These are phyloP conservation scores for Thymelicus acteon DNA, from an alignment of 2,888 invertebrate species.

Conservation along the genomic window DNA sequence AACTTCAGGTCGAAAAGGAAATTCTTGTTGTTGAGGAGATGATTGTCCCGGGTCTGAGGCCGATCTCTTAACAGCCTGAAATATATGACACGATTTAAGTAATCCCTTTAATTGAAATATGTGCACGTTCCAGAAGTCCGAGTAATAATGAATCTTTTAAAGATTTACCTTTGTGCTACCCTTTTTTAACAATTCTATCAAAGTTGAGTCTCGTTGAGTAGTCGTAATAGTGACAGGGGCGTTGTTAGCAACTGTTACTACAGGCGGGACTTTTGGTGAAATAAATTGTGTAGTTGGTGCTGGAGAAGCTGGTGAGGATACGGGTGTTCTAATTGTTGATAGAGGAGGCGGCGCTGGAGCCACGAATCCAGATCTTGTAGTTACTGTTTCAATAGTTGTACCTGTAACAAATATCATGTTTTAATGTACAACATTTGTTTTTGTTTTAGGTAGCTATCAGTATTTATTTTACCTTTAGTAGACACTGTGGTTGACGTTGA, in stretches of 20 bases:
- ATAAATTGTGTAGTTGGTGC: slow-evolving; percentile 75
- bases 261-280: slow-evolving; percentile 75
- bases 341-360: slow-evolving; percentile 77
- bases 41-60: slow-evolving; percentile 89
- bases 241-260: slow-evolving; percentile 67
- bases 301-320: slow-evolving; percentile 70
- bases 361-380: slow-evolving; percentile 69
- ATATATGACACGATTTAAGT: slow-evolving; percentile 8
- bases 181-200: slow-evolving; percentile 91
- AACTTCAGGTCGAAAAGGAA: slow-evolving; percentile 85
- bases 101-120: slow-evolving; percentile 3
- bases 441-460: background rate
- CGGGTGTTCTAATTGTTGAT: slow-evolving; percentile 66
- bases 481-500: slow-evolving; percentile 16
- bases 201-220: slow-evolving; percentile 89
- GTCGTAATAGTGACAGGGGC: slow-evolving; percentile 55
- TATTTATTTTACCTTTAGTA: slow-evolving; percentile 27
- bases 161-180: slow-evolving; percentile 83
- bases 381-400: slow-evolving; percentile 56
- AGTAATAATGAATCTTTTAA: slow-evolving; percentile 3
- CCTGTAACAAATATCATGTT: slow-evolving; percentile 50
- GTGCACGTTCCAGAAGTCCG: slow-evolving; percentile 9
- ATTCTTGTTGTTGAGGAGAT: slow-evolving; percentile 82
- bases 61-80: slow-evolving; percentile 88
- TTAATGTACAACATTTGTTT: slow-evolving; percentile 19